Percentiles rank a stretch among this genome's conserved stretches.
These are phyloP conservation scores for Calidris pygmaea DNA, from an alignment of 2,113 vertebrate species.

Conservation along the genomic window DNA sequence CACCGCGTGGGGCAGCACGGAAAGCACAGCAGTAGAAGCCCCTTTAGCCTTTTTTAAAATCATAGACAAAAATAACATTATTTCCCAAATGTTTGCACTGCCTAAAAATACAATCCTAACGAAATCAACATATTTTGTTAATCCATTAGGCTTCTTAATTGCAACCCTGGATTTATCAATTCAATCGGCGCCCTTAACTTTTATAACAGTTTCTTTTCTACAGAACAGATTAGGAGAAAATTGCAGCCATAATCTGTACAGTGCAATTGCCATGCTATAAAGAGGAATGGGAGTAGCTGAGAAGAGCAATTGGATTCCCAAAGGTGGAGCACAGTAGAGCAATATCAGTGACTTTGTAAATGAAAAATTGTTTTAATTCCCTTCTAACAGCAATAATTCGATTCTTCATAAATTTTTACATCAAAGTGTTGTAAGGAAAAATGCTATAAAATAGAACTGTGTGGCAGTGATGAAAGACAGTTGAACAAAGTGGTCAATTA, in stretches of 20 bases:
- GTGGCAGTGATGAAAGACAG: conserved; percentile 54
- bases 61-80: not conserved
- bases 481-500: conserved; percentile 64
- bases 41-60: not conserved
- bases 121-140: conserved; percentile 31
- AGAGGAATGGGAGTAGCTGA: conserved; percentile 77
- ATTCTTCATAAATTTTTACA: conserved; percentile 87
- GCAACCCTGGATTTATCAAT: conserved; percentile 57
- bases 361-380: conserved; percentile 90
- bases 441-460: conserved; percentile 67
- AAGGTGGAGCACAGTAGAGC: conserved; percentile 80
- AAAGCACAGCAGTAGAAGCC: not conserved
- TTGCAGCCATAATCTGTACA: conserved; percentile 82
- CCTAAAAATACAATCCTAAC: conserved; percentile 12
- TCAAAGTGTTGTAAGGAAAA: conserved; percentile 79
- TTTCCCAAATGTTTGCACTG: not conserved
- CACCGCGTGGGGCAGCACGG: not conserved
- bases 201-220: conserved; percentile 73
- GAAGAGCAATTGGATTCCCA: conserved; percentile 76
- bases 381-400: conserved; percentile 84
- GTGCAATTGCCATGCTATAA: conserved; percentile 76
- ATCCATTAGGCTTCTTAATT: conserved; percentile 63
- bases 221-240: conserved; percentile 82
- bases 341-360: conserved; percentile 79
- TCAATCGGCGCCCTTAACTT: conserved; percentile 65